These are phyloP conservation scores for Drosophila borborema DNA, from an alignment of 2,888 invertebrate genomes.

Conservation along the genomic window DNA sequence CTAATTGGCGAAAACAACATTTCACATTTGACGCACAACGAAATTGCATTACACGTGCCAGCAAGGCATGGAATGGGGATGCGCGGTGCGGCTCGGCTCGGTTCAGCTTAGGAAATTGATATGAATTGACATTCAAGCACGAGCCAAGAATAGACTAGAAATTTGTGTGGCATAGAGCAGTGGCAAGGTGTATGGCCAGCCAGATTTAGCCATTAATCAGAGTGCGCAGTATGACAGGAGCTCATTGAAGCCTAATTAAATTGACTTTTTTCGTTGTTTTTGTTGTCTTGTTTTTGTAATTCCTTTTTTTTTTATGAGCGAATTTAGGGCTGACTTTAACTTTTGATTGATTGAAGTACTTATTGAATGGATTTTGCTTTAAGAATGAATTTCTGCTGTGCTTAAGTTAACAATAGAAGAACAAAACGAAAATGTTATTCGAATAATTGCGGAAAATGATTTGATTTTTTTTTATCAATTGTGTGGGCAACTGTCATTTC, in stretches of 20 bases:
- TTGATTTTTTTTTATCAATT: not conserved
- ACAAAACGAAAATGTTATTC: not conserved
- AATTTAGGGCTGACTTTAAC: not conserved
- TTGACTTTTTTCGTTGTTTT: not conserved
- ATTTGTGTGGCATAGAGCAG: not conserved
- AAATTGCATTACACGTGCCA: constrained; percentile 54
- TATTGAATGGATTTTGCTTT: not conserved
- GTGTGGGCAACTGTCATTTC: not conserved
- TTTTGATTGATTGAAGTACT: constrained; percentile 4
- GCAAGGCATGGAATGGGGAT: not conserved
- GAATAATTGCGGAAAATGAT: not conserved
- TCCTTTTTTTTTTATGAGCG: not conserved
- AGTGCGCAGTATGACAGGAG: constrained; percentile 3
- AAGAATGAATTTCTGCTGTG: not conserved
- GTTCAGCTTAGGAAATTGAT: constrained; percentile 45
- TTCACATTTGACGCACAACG: constrained; percentile 62
- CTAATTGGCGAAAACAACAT: constrained; percentile 79
- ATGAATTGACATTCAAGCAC: constrained; percentile 26
- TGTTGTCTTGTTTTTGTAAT: not conserved
- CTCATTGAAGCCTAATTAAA: constrained; percentile 17
- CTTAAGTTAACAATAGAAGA: not conserved
- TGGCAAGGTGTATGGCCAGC: not conserved
- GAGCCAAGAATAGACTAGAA: not conserved
- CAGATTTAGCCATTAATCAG: constrained; percentile 18
- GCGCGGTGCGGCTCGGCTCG: not conserved